Evolutionary conservation across 2,888 invertebrate genomes (phyloP).

Genomic region (Baronia brevicornis): DNA sequence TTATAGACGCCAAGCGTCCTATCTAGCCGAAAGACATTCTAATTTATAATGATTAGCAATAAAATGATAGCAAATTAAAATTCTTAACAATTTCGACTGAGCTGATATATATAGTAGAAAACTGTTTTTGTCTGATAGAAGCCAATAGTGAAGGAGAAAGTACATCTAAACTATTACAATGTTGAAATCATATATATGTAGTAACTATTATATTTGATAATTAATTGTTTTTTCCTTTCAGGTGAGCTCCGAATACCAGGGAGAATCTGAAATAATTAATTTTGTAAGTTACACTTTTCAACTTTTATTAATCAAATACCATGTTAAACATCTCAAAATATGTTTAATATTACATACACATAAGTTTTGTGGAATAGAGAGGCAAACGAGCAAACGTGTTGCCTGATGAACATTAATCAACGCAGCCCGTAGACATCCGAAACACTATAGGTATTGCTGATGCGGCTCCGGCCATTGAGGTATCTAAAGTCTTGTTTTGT

Average conservation of each 20-base stretch:
- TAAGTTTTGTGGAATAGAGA: background rate
- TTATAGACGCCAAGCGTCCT: too few relatives aligned
- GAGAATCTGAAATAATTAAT: constrained; percentile 30
- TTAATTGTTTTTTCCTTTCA: constrained; percentile 34
- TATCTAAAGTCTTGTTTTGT: too few relatives aligned
- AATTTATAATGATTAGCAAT: too few relatives aligned
- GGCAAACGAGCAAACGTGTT: too few relatives aligned
- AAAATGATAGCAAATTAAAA: too few relatives aligned
- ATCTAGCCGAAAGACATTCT: too few relatives aligned
- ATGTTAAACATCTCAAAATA: constrained; percentile 2
- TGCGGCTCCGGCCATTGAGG: too few relatives aligned
- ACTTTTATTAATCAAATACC: constrained; percentile 9
- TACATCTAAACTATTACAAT: constrained; percentile 9
- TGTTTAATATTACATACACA: constrained; percentile 1
- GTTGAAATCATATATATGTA: constrained; percentile 4
- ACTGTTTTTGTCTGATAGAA: background rate
- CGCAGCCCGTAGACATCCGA: too few relatives aligned
- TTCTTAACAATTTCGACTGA: too few relatives aligned
- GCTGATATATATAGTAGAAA: too few relatives aligned
- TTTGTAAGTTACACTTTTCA: constrained; percentile 26
- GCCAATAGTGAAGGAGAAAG: constrained; percentile 7
- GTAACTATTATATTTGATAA: constrained; percentile 9
- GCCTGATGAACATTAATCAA: too few relatives aligned
- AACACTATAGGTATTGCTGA: too few relatives aligned
- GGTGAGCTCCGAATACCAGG: constrained; percentile 51